A percentile compares a stretch with the other conserved stretches of the same genome.
Conservation (phyloP, 2,113 vertebrate genomes). For the Anser cygnoides region DNA sequence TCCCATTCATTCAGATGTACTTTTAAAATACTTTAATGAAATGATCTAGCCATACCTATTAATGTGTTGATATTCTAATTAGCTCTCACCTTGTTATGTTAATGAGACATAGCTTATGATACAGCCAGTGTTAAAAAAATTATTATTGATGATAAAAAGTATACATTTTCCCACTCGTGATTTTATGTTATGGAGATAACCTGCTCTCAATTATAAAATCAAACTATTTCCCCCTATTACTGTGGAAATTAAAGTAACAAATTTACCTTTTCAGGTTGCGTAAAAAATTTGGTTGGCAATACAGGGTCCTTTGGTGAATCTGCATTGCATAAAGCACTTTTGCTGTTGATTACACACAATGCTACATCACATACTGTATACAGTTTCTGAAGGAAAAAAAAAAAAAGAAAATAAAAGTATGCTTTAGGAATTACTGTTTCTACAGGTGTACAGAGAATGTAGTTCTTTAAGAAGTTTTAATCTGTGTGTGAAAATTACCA, state of each 20-base stretch:
- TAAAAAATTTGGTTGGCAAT: slow-evolving; percentile 93
- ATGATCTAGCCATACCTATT: background rate
- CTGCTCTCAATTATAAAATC: background rate
- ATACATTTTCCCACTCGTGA: background rate
- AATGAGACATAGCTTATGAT: background rate
- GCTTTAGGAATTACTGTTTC: background rate
- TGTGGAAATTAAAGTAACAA: background rate
- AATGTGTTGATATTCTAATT: background rate
- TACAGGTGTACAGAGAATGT: background rate
- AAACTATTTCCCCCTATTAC: background rate
- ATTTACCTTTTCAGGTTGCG: slow-evolving; percentile 92
- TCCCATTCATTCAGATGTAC: background rate
- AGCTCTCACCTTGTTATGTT: background rate
- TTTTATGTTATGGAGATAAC: background rate
- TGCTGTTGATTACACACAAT: slow-evolving; percentile 96
- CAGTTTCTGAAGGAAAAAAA: slow-evolving; percentile 84
- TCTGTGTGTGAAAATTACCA: background rate
- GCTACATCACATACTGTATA: slow-evolving; percentile 98
- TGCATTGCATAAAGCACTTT: slow-evolving; percentile 95
- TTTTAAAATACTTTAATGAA: background rate
- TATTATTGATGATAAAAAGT: background rate
- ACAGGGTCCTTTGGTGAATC: slow-evolving; percentile 95
- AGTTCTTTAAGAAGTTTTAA: background rate
- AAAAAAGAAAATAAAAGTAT: background rate
- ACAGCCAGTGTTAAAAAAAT: background rate